These are phyloP conservation scores for Pipistrellus pygmaeus DNA, from an alignment of 2,797 vertebrate species.

Conservation along the genomic window DNA sequence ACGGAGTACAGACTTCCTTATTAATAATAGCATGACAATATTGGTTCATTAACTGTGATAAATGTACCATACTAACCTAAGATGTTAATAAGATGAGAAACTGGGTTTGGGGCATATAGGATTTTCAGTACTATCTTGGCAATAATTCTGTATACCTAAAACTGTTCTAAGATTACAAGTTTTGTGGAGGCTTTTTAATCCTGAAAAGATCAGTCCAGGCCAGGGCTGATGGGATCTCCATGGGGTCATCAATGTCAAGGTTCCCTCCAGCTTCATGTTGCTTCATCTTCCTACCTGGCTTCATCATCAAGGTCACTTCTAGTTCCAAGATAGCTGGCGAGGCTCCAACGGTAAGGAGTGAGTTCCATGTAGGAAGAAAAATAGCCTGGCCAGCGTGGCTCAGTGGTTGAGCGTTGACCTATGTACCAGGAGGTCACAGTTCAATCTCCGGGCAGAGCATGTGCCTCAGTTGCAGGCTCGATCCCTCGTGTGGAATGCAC, in stretches of 20 bases:
- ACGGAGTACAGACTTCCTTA: not conserved
- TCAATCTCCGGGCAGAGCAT: too few relatives aligned
- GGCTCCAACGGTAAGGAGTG: not conserved
- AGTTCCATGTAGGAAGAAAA: not conserved
- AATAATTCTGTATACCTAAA: not conserved
- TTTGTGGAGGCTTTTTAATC: not conserved
- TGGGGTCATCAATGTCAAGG: not conserved
- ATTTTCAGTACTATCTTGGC: not conserved
- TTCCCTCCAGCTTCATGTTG: not conserved
- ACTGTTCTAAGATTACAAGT: not conserved
- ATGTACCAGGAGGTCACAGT: too few relatives aligned
- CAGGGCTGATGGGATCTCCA: not conserved
- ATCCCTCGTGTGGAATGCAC: too few relatives aligned
- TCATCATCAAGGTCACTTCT: not conserved
- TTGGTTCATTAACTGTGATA: not conserved
- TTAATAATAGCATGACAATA: not conserved
- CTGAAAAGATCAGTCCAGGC: not conserved
- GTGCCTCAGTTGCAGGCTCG: too few relatives aligned
- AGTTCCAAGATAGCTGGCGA: not conserved
- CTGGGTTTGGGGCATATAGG: not conserved
- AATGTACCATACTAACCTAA: not conserved
- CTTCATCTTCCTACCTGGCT: not conserved
- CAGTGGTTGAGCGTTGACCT: too few relatives aligned
- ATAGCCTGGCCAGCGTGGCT: too few relatives aligned
- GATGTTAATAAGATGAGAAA: not conserved